Conservation (phyloP, 2,888 invertebrate species). For the Steinernema carpocapsae region DNA sequence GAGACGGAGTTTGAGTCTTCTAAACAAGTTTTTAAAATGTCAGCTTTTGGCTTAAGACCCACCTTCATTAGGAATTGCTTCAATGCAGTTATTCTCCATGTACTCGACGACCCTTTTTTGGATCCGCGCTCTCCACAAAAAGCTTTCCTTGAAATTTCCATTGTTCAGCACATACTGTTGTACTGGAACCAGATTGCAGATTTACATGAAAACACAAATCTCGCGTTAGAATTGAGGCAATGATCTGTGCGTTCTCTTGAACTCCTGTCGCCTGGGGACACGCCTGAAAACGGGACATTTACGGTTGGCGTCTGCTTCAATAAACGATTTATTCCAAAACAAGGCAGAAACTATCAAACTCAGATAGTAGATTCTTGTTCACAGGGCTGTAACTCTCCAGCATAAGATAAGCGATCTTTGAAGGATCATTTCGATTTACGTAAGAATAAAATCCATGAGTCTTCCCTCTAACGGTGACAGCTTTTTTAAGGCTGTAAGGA, state of each 20-base stretch:
- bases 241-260: background rate
- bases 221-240: background rate
- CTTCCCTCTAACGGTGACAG: too few relatives aligned
- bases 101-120: background rate
- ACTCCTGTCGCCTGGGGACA: constrained; percentile 7
- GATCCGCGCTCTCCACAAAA: constrained; percentile 4
- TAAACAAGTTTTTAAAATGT: background rate
- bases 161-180: constrained; percentile 36
- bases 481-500: too few relatives aligned
- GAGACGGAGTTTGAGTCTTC: background rate
- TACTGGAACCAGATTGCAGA: constrained; percentile 26
- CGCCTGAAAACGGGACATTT: too few relatives aligned
- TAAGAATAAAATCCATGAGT: too few relatives aligned
- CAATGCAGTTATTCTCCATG: constrained; percentile 14
- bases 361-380: too few relatives aligned
- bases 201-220: constrained; percentile 25
- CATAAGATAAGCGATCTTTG: too few relatives aligned
- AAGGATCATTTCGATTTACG: too few relatives aligned
- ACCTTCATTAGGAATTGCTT: background rate
- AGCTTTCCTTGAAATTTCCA: background rate
- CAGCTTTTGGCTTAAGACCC: background rate
- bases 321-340: too few relatives aligned
- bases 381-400: too few relatives aligned
- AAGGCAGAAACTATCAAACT: too few relatives aligned
- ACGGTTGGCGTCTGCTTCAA: too few relatives aligned